Evolutionary conservation across 2,113 vertebrate genomes (phyloP).

Genomic region (Phodopus roborovskii): DNA sequence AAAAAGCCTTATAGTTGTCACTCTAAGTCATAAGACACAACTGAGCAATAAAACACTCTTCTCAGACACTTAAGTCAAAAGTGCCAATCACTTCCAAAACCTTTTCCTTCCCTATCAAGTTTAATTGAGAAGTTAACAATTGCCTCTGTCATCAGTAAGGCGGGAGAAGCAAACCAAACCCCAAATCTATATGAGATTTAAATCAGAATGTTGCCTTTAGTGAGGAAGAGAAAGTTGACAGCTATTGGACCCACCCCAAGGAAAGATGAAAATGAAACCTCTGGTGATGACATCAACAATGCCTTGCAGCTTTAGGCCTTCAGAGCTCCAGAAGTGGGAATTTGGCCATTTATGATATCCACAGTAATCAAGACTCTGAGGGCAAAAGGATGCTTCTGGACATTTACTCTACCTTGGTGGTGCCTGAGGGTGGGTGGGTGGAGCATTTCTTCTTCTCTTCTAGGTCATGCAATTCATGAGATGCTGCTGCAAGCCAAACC

Average conservation of each 20-base stretch:
- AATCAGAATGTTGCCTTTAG: constrained; percentile 48
- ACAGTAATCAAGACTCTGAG: not conserved
- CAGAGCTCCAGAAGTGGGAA: not conserved
- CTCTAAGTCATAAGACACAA: constrained; percentile 26
- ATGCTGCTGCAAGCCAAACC: not conserved
- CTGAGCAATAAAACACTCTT: not conserved
- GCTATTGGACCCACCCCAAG: constrained; percentile 25
- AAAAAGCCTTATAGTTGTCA: not conserved
- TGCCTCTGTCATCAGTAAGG: constrained; percentile 63
- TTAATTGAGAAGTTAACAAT: constrained; percentile 63
- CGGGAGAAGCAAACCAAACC: constrained; percentile 49
- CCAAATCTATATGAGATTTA: constrained; percentile 18
- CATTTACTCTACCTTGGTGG: not conserved
- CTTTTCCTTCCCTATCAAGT: constrained; percentile 52
- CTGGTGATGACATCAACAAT: constrained; percentile 42
- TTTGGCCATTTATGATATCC: not conserved
- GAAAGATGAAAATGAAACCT: constrained; percentile 55
- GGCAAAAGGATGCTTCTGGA: not conserved
- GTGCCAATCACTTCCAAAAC: constrained; percentile 49
- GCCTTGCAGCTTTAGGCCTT: constrained; percentile 51
- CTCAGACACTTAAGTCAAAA: not conserved
- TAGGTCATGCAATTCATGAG: not conserved
- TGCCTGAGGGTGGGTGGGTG: not conserved
- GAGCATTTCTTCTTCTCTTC: not conserved
- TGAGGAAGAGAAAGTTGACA: constrained; percentile 55